Base-by-base conservation (phyloP, 2,888 invertebrate species). In the Morinoia aosen region DNA sequence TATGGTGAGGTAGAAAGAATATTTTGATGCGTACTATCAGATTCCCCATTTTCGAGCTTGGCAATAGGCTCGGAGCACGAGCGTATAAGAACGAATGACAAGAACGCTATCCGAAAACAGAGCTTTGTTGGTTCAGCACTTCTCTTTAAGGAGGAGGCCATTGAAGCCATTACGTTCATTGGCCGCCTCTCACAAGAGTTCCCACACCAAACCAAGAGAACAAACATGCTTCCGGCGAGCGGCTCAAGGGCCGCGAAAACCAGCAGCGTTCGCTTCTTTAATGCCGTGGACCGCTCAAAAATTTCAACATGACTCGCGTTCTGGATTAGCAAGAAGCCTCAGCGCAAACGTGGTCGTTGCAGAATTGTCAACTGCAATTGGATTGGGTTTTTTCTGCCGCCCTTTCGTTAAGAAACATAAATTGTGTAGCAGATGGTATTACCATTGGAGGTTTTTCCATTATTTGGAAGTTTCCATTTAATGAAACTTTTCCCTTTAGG, bases 131-230 rank as follows among this genome's bases (percentile, higher is more conserved):
- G 93, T 93, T 93, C 57, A 93, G 93, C 93, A 93, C 93, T 93
- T 93, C 93, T 93, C 93, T 93, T 93, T 93, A 93, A 93, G 93
- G 93, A 93, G 93, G 16, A 93, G 57, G 40, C 93, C 93, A 93
- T 93, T 93, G 93, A 93, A 93, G 93, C 93, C 93, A 93, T 93
- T 93, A 93, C 93, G 93, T 93, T 93, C 93, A 93, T 93, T 93
- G 93, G 57, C 57, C 3, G 93, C 93, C 93, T 57, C 57, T 93
- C 57, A 93, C 93, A 12, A 40, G 90, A 90, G 40, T 40, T 39
- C 90, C 90, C 48, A 40, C 90, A 48, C 90, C 90, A 90, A 90
- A 90, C 90, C 90, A 8, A 39, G 90, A 90, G 90, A 90, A 90
- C 90, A 90, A 90, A 90, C 90, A 90, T 40, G 48, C 90, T 90